Conservation (phyloP, 2,888 invertebrate species). For the Pherbina coryleti region DNA sequence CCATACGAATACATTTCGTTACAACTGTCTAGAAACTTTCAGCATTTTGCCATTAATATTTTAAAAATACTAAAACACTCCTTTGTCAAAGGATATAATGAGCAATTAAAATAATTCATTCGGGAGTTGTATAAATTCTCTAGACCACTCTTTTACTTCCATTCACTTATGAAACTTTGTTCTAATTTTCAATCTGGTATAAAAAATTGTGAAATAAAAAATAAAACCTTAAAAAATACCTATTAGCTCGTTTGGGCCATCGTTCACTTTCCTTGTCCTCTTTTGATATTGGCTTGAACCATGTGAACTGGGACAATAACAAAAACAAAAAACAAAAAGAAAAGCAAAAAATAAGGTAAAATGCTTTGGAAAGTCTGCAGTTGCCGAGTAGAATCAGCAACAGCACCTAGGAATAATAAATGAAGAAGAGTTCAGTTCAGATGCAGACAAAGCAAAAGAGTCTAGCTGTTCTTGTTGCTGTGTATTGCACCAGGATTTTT, state of each 20-base stretch:
- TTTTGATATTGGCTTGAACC: not conserved
- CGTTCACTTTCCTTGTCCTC: not conserved
- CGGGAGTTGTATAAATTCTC: no score
- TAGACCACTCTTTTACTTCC: no score
- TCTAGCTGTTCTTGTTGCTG: constrained; percentile 4
- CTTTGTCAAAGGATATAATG: no score
- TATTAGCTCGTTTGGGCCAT: not conserved
- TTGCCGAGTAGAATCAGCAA: not conserved
- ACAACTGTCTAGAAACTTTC: no score
- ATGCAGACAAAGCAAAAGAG: not conserved
- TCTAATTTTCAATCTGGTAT: no score
- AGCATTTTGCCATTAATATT: no score
- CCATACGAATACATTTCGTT: no score
- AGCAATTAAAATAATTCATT: no score
- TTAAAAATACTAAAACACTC: no score
- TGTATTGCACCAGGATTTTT: constrained; percentile 1
- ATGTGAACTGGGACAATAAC: not conserved
- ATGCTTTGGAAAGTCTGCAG: not conserved
- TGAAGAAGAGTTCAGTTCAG: not conserved
- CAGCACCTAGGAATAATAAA: not conserved
- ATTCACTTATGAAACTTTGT: no score
- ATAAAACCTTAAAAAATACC: not conserved
- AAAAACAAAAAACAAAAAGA: not conserved
- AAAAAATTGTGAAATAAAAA: not conserved
- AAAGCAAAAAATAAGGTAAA: not conserved